Conservation (phyloP, 2,113 vertebrate genomes). For the Setophaga petechia region DNA sequence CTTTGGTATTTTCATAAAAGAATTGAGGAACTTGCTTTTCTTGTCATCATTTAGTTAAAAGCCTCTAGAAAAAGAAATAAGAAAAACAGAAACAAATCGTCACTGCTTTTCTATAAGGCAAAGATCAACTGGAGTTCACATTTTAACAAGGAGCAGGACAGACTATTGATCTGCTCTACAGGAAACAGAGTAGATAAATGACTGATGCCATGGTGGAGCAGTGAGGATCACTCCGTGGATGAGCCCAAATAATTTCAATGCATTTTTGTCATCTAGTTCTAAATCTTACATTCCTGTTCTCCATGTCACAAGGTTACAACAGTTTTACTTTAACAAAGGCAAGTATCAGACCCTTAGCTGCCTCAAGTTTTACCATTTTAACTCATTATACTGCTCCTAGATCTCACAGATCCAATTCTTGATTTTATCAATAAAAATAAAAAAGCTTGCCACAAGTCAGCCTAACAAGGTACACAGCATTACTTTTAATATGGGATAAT, state of each 20-base stretch:
- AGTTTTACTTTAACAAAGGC: background rate
- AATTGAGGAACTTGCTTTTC: background rate
- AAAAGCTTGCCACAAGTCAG: background rate
- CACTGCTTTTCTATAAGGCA: background rate
- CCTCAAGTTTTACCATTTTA: background rate
- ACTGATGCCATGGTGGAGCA: background rate
- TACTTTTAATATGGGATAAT: background rate
- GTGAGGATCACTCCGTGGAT: background rate
- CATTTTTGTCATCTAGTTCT: background rate
- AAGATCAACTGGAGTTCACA: background rate
- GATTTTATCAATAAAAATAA: background rate
- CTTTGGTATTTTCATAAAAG: background rate
- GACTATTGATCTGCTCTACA: background rate
- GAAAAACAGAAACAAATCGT: background rate
- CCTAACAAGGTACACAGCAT: background rate
- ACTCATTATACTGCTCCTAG: background rate
- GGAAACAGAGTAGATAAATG: background rate
- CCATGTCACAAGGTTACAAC: background rate
- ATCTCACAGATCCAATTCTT: background rate
- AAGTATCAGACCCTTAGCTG: background rate
- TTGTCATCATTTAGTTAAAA: background rate
- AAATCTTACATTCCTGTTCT: background rate
- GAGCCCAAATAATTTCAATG: background rate
- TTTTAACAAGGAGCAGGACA: background rate
- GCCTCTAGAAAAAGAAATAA: background rate